Evolutionary conservation across 1,140 invertebrate genomes (phyloP).

Genomic region (Wasmannia auropunctata): DNA sequence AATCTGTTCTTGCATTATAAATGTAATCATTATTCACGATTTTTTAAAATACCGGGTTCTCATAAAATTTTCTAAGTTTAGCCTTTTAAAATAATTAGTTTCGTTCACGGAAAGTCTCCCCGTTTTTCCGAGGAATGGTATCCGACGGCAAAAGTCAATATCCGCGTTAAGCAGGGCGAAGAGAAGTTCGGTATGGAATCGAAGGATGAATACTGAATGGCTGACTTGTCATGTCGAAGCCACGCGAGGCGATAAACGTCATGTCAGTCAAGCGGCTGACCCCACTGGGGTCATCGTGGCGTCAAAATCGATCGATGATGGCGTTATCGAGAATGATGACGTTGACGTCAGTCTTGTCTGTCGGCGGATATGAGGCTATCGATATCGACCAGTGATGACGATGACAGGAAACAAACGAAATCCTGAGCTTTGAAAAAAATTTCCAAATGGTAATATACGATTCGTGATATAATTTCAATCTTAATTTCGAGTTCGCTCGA

Average conservation of each 20-base stretch:
- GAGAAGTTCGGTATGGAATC: constrained; percentile 43
- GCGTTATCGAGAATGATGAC: constrained; percentile 62
- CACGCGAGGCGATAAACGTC: constrained; percentile 69
- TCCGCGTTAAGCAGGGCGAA: not conserved
- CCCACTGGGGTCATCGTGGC: constrained; percentile 58
- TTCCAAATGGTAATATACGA: not conserved
- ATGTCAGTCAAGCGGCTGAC: constrained; percentile 68
- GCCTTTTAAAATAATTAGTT: not conserved
- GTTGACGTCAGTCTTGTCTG: constrained; percentile 56
- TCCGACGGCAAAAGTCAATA: constrained; percentile 18
- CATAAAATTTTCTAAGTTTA: not conserved
- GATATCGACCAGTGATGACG: constrained; percentile 3
- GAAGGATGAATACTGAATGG: constrained; percentile 63
- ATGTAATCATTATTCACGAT: not conserved
- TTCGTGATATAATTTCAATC: constrained; percentile 1
- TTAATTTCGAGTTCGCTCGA: constrained; percentile 7
- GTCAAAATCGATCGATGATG: constrained; percentile 64
- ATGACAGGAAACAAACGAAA: not conserved
- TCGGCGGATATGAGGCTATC: constrained; percentile 40
- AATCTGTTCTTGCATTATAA: not conserved
- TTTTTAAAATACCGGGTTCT: not conserved
- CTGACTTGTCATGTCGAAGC: constrained; percentile 65
- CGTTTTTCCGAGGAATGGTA: not conserved
- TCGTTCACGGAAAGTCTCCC: not conserved
- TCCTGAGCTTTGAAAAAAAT: not conserved